These are phyloP conservation scores for Mercenaria mercenaria DNA, from an alignment of 1,140 invertebrate genomes.

Conservation along the genomic window DNA sequence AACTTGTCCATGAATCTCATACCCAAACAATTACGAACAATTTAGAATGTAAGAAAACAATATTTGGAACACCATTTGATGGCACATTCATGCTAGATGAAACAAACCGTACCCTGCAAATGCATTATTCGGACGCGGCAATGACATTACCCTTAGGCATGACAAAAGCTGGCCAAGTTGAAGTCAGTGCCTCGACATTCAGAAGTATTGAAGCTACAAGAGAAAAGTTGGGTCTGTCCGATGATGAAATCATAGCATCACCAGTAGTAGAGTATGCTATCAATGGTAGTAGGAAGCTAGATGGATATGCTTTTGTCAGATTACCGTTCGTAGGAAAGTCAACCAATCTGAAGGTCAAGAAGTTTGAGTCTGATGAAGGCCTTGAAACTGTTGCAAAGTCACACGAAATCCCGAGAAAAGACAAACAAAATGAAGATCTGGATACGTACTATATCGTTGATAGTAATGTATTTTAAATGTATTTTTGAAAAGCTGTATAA, in stretches of 20 bases:
- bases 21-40: neutral
- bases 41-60: neutral
- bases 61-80: neutral
- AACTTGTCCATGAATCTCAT: neutral
- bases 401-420: neutral
- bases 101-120: neutral
- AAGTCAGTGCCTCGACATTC: neutral
- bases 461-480: no score
- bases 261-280: constrained; percentile 28
- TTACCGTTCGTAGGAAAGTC: constrained; percentile 20
- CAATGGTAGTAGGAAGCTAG: neutral
- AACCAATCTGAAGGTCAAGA: neutral
- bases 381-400: neutral
- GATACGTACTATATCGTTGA: neutral
- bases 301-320: neutral
- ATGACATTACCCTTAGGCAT: neutral
- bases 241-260: neutral
- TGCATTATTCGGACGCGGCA: neutral
- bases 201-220: neutral
- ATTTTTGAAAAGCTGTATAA: no score
- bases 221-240: neutral
- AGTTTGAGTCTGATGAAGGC: constrained; percentile 45
- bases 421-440: neutral
- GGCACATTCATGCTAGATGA: neutral
- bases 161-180: neutral